Evolutionary conservation across 2,113 vertebrate genomes (phyloP), one percentile per base, ranked within the genome.

Genomic region (Macroglossus sobrinus): DNA sequence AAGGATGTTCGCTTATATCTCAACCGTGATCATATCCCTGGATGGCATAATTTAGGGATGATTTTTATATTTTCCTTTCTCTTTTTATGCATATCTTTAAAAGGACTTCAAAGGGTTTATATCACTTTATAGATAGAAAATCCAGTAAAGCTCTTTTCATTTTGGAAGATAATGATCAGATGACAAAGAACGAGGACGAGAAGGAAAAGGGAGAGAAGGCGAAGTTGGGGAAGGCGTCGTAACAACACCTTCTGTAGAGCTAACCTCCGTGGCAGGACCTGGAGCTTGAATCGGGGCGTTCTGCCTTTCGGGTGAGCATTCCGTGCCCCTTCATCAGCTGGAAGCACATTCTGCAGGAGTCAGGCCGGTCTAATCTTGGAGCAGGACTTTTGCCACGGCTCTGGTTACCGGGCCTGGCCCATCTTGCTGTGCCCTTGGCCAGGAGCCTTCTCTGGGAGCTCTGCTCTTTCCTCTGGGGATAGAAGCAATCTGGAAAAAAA

Each of bases 41-140:
- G 35, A 10, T 28, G 33, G 28, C 55, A 66, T 24, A 19, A 80
- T 86, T 55, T 38, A 43, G 35, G 45, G 12, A 3, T n/a, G 30
- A 47, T 80, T 81, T 94, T 81, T 43, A 68, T 71, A 40, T 53
- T 63, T 75, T 64, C 78, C 35, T 66, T 55, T 66, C 35, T 84
- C 59, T 21, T 75, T 91, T 74, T 74, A 35, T 87, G 24, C 3
- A 57, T 64, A 72, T 87, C 38, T 91, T 38, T 7, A 26, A 71
- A 76, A 68, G n/a, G 33, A 28, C 12, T 59, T 63, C 35, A 64
- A 69, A 90, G 55, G 47, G 35, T 43, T 95, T 64, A 9, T 19
- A 63, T 86, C 50, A 14, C 28, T 91, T 91, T 64, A 85, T 71
- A 89, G 45, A 69, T 7, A 71, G 91, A 85, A 94, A 89, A 87